Base-by-base conservation (phyloP, 2,888 invertebrate species). In the Cecidostiba fungosa region DNA sequence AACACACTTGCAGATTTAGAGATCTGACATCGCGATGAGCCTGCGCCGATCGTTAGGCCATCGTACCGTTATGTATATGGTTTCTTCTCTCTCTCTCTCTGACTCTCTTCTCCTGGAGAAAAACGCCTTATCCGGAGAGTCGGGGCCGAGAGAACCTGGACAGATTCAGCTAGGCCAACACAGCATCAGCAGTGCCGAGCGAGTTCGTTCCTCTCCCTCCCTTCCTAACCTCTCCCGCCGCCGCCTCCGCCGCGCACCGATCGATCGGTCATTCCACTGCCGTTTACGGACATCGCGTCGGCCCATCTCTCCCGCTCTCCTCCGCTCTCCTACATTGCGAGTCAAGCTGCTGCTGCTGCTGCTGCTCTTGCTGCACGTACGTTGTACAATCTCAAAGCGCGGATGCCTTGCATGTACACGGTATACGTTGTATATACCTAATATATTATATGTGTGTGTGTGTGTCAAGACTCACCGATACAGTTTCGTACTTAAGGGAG, bases 241-340 rank as follows among this genome's bases (percentile, higher is more conserved):
- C 69, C 43, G 10, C 32, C 36, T 8, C 77, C 70, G 19, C 77
- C 69, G 26, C 32, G n/a, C 19, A 47, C 62, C 83, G 81, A 84
- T 85, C 83, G 87, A 87, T 87, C 87, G 85, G 87, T 82, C 85
- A 87, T 87, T 87, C 85, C 87, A 87, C 82, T 81, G 83, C 82
- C 87, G 85, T 84, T 85, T 87, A 85, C 85, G 87, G 85, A 84
- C 85, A 80, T 83, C 82, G 74, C 80, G 39, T 14, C 78, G 78
- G 74, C 76, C 73, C 81, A 86, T 86, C 85, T 86, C 85, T 36
- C 47, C 16, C 62, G 36, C 36, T 32, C 54, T 43, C 32, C 66
- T 39, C n/a, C 39, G 32, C 70, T 69, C 69, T 50, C 19, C n/a
- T n/a, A 54, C 19, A 6, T 4, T 4, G n/a, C n/a, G 6, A 54